Percentiles rank a stretch among this genome's conserved stretches.
These are phyloP conservation scores for Eremobia ochroleuca DNA, from an alignment of 2,888 invertebrate genomes.

Conservation along the genomic window DNA sequence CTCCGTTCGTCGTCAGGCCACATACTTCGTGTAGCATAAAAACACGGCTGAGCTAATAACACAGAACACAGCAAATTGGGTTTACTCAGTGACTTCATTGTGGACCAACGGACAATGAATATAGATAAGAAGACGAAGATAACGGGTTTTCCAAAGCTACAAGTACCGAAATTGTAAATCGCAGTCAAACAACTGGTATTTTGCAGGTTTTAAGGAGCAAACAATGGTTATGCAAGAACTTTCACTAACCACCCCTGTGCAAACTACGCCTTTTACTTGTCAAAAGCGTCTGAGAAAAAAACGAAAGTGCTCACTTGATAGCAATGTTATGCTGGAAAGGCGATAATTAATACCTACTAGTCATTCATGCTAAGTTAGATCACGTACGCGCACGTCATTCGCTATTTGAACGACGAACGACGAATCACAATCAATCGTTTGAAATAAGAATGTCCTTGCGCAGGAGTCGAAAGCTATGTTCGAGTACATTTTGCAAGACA, in stretches of 20 bases:
- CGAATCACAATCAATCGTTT: constrained; percentile 74
- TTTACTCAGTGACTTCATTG: constrained; percentile 80
- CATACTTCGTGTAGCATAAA: constrained; percentile 13
- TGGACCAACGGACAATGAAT: constrained; percentile 73
- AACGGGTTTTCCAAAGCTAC: constrained; percentile 53
- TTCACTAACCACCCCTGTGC: constrained; percentile 74
- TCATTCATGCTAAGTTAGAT: constrained; percentile 71
- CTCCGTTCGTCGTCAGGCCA: constrained; percentile 14
- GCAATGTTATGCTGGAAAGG: constrained; percentile 73
- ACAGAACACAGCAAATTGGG: constrained; percentile 69
- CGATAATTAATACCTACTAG: constrained; percentile 81
- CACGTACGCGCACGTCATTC: constrained; percentile 67
- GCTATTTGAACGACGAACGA: constrained; percentile 69
- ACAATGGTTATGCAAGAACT: constrained; percentile 75
- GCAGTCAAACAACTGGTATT: constrained; percentile 39
- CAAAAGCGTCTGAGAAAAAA: constrained; percentile 73
- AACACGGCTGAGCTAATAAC: constrained; percentile 66
- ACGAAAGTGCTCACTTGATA: constrained; percentile 75
- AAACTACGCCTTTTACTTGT: constrained; percentile 76
- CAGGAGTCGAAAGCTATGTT: constrained; percentile 75
- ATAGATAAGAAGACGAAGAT: constrained; percentile 61
- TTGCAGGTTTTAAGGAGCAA: constrained; percentile 70
- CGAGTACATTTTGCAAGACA: constrained; percentile 82
- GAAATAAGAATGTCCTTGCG: constrained; percentile 84
- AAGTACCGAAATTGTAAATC: constrained; percentile 18